These are phyloP conservation scores for Enteromius trimaculatus DNA, from an alignment of 2,797 vertebrate species.

Conservation along the genomic window DNA sequence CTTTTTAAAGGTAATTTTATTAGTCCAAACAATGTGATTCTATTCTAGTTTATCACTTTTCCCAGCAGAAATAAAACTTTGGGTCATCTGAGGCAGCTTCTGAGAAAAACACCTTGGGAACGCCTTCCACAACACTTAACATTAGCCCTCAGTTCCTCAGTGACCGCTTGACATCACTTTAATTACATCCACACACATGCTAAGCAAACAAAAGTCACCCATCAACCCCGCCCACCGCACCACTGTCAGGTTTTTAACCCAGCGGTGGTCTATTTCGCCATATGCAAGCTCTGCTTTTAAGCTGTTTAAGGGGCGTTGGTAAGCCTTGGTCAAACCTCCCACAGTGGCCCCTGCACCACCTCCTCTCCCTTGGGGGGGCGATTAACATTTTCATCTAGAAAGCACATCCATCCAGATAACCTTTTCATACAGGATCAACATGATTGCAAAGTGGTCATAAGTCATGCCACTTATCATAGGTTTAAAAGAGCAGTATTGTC, in stretches of 20 bases:
- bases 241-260: conserved; percentile 49
- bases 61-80: conserved; percentile 21
- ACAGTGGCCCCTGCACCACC: conserved; percentile 53
- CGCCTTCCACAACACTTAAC: conserved; percentile 16
- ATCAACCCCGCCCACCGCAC: conserved; percentile 24
- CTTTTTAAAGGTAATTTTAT: conserved; percentile 39
- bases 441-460: conserved; percentile 56
- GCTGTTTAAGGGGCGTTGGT: conserved; percentile 39
- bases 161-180: conserved; percentile 35
- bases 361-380: conserved; percentile 71
- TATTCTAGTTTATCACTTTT: conserved; percentile 25
- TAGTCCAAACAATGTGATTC: conserved; percentile 36
- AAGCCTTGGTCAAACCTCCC: conserved; percentile 58
- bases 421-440: conserved; percentile 71
- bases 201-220: conserved; percentile 40
- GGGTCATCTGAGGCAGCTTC: conserved; percentile 13
- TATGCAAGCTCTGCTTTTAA: conserved; percentile 30
- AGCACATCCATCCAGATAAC: conserved; percentile 80
- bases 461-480: conserved; percentile 54
- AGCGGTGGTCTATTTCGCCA: conserved; percentile 46
- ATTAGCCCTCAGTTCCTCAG: background rate
- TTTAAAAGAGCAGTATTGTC: conserved; percentile 64
- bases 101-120: conserved; percentile 24
- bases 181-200: conserved; percentile 44
- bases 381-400: conserved; percentile 84